A percentile compares a stretch with the other conserved stretches of the same genome.
phyloP scores from a whole-genome alignment of 2,888 invertebrate species.

The Carabus problematicus region DNA sequence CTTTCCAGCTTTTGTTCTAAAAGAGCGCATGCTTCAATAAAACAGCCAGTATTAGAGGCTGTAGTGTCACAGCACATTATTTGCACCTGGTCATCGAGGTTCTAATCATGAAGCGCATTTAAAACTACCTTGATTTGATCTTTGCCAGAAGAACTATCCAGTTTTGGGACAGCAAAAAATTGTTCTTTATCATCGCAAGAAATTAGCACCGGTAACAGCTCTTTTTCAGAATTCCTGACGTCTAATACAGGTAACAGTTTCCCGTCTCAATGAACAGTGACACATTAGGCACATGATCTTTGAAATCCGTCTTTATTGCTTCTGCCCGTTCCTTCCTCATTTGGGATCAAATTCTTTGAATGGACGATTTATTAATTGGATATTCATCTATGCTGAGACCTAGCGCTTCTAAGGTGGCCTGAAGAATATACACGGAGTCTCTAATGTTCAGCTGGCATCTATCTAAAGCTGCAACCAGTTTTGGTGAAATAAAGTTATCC shows the following conservation, averaged over 20 bases:
- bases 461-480: constrained; percentile 44
- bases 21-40: constrained; percentile 47
- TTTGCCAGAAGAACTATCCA: constrained; percentile 43
- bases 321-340: constrained; percentile 42
- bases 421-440: constrained; percentile 45
- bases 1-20: constrained; percentile 48
- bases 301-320: constrained; percentile 44
- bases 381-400: constrained; percentile 41
- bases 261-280: constrained; percentile 49
- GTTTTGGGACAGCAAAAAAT: constrained; percentile 46
- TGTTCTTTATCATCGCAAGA: constrained; percentile 46
- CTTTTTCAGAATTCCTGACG: constrained; percentile 43
- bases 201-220: constrained; percentile 48
- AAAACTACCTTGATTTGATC: constrained; percentile 44
- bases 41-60: constrained; percentile 48
- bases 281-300: constrained; percentile 42
- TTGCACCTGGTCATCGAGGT: constrained; percentile 45
- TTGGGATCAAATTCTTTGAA: constrained; percentile 43
- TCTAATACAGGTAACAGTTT: constrained; percentile 46
- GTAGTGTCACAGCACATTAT: constrained; percentile 50
- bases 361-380: constrained; percentile 44
- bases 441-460: constrained; percentile 45
- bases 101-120: constrained; percentile 45
- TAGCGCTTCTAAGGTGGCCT: constrained; percentile 40
- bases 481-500: constrained; percentile 45